phyloP scores from a whole-genome alignment of 53 echinoderm and acorn worm species.

The Antedon mediterranea region DNA sequence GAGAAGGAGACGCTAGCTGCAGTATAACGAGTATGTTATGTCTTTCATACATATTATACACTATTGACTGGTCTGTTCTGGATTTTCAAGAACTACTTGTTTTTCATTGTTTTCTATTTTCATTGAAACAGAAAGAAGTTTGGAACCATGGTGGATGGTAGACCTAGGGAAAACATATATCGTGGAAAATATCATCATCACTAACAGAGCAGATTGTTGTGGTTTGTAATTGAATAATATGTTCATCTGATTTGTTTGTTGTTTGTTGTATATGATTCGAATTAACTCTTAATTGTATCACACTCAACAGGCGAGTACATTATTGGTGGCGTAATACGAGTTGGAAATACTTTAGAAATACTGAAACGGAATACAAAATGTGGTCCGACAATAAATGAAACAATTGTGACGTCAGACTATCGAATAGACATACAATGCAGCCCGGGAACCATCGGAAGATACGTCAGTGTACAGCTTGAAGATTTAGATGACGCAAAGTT shows the following conservation, averaged over 20 bases:
- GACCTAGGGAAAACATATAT: constrained; percentile 11
- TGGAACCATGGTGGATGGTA: constrained; percentile 18
- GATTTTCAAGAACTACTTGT: too few species aligned
- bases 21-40: background rate
- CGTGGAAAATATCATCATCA: constrained; percentile 6
- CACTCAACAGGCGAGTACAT: constrained; percentile 3
- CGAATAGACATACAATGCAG: background rate
- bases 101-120: too few species aligned
- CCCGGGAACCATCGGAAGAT: constrained; percentile 1
- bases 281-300: too few species aligned
- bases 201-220: constrained; percentile 3
- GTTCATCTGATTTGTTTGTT: too few species aligned
- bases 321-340: constrained; percentile 9
- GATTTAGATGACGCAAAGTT: background rate
- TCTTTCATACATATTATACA: too few species aligned
- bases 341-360: background rate
- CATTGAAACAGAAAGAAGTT: background rate
- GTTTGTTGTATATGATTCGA: too few species aligned
- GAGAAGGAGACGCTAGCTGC: background rate
- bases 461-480: constrained; percentile 8
- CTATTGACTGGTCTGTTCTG: too few species aligned
- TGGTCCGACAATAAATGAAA: background rate
- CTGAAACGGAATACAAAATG: background rate
- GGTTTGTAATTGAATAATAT: constrained; percentile 1
- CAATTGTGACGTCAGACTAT: background rate